phyloP scores from a whole-genome alignment of 1,140 invertebrate species.

The Laupala kohalensis region DNA sequence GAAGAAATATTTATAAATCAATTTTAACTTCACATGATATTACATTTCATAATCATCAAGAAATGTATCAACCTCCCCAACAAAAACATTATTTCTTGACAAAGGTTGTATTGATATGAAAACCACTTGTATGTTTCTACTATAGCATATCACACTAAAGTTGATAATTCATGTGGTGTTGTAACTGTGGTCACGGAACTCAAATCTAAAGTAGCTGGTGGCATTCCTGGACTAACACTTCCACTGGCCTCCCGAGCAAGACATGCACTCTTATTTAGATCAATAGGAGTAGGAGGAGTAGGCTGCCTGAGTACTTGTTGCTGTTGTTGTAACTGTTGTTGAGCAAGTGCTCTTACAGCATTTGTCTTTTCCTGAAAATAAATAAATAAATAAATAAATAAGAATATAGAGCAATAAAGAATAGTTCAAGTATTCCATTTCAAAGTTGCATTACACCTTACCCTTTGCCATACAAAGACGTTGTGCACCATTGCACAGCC shows the following conservation, averaged over 20 bases:
- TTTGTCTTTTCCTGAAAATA: constrained; percentile 43
- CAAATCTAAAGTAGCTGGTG: constrained; percentile 43
- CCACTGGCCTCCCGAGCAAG: constrained; percentile 38
- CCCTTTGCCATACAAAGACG: constrained; percentile 85
- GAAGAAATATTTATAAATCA: too few relatives aligned
- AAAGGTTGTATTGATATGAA: too few relatives aligned
- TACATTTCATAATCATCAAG: too few relatives aligned
- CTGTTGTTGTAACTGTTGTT: constrained; percentile 27
- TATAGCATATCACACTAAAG: constrained; percentile 45
- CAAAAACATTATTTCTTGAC: too few relatives aligned
- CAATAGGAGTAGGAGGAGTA: constrained; percentile 6
- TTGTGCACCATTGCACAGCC: constrained; percentile 87
- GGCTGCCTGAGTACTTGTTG: constrained; percentile 17
- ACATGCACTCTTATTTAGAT: constrained; percentile 5
- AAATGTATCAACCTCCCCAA: too few relatives aligned
- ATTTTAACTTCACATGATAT: too few relatives aligned
- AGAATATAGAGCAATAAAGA: too few relatives aligned
- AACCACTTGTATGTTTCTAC: too few relatives aligned
- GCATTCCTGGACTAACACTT: constrained; percentile 45
- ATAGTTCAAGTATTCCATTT: too few relatives aligned
- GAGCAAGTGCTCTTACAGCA: constrained; percentile 34
- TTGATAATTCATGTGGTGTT: constrained; percentile 53
- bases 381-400: too few relatives aligned
- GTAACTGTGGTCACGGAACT: constrained; percentile 48
- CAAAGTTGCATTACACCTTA: too few relatives aligned